These are phyloP conservation scores for Nymphalis c-album DNA, from an alignment of 2,888 invertebrate species.

Conservation along the genomic window DNA sequence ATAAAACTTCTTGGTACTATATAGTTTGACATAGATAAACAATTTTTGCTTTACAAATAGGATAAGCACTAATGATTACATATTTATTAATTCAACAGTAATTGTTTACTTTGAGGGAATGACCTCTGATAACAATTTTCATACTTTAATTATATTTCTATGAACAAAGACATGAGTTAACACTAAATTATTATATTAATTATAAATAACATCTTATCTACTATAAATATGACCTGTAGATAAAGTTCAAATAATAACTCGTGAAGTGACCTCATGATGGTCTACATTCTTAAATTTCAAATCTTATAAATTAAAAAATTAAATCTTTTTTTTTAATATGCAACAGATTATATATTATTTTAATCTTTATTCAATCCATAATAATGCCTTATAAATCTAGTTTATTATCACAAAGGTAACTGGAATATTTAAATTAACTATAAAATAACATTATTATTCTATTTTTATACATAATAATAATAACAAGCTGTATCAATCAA, in stretches of 20 bases:
- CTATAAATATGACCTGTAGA: conserved; percentile 18
- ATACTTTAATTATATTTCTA: not conserved
- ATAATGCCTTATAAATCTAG: no score
- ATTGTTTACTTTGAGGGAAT: not conserved
- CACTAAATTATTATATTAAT: not conserved
- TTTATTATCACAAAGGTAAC: no score
- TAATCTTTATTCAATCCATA: no score
- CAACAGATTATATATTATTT: no score
- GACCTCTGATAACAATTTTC: not conserved
- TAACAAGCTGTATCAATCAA: not conserved
- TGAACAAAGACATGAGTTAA: not conserved
- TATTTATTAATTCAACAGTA: no score
- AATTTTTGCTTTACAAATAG: no score
- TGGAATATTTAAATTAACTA: no score
- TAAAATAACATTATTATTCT: not conserved
- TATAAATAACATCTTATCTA: conserved; percentile 22
- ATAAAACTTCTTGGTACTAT: no score
- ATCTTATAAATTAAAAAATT: not conserved
- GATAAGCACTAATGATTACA: no score
- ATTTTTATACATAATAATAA: not conserved
- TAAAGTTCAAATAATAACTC: conserved; percentile 23
- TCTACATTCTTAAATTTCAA: not conserved
- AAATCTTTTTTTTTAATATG: not conserved
- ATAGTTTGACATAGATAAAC: no score
- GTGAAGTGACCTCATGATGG: conserved; percentile 3